Evolutionary conservation across 2,797 vertebrate species (phyloP).

Genomic region (Rhinatrema bivittatum): DNA sequence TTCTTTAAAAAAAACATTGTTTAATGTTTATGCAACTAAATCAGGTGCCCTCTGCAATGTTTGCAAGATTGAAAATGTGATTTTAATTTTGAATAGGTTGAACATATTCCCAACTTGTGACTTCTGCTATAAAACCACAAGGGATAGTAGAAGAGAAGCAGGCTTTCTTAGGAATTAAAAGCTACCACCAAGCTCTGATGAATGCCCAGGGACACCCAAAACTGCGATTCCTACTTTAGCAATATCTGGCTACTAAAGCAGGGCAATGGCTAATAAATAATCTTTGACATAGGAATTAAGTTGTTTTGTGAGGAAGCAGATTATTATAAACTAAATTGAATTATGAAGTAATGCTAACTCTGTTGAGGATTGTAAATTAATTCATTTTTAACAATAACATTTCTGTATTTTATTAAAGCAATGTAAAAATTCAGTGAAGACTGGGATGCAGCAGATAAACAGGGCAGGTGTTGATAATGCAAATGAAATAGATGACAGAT

Average conservation of each 20-base stretch:
- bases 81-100: no score
- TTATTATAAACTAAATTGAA: constrained; percentile 74
- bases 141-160: no score
- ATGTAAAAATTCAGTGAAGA: constrained; percentile 67
- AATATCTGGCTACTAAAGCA: constrained; percentile 46
- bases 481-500: constrained; percentile 99
- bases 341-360: constrained; percentile 69
- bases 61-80: no score
- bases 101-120: no score
- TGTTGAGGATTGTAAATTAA: constrained; percentile 72
- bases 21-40: no score
- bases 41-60: no score
- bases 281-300: constrained; percentile 71
- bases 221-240: no score
- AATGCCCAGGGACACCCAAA: no score
- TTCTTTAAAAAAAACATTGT: no score
- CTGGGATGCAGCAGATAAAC: constrained; percentile 89
- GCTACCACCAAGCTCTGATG: no score
- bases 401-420: constrained; percentile 77
- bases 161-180: no score
- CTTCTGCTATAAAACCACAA: no score
- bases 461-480: constrained; percentile 99
- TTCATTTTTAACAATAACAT: constrained; percentile 77
- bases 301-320: constrained; percentile 65
- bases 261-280: constrained; percentile 64